A percentile compares a stretch with the other conserved stretches of the same genome.
phyloP scores from a whole-genome alignment of 1,140 invertebrate species.

The Heliconius melpomene region DNA sequence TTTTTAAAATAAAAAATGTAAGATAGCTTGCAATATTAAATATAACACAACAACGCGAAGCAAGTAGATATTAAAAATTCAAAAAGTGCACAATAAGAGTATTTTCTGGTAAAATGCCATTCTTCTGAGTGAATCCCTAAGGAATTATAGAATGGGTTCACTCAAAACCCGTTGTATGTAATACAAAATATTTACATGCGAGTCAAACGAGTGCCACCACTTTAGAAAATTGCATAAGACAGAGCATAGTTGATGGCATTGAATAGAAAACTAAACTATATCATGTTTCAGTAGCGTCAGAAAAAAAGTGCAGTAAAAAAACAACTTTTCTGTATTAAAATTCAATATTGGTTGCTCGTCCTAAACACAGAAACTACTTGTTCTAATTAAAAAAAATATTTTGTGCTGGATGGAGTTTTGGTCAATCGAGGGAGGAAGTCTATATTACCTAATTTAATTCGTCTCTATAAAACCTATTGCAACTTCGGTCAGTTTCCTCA shows the following conservation, averaged over 20 bases:
- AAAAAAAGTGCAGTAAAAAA: neutral
- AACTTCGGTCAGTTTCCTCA: no score
- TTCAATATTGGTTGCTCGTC: no score
- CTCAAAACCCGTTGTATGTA: neutral
- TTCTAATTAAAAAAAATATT: no score
- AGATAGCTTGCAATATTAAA: neutral
- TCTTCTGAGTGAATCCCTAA: neutral
- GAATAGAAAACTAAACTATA: conserved; percentile 35
- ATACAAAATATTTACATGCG: conserved; percentile 23
- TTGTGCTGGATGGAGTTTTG: no score
- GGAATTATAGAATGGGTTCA: neutral
- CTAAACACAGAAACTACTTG: no score
- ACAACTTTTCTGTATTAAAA: no score
- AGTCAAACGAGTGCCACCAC: conserved; percentile 31
- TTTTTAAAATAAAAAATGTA: no score
- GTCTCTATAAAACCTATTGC: no score
- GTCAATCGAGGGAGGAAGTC: no score
- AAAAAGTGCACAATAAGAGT: conserved; percentile 4
- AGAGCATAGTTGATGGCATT: conserved; percentile 38
- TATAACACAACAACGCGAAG: neutral
- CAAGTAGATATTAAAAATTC: neutral
- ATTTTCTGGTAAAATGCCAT: neutral
- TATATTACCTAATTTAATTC: no score
- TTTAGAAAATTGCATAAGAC: conserved; percentile 42
- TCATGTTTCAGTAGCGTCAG: conserved; percentile 24